Base-by-base conservation (phyloP, 2,113 vertebrate species). In the Morone chrysops region DNA sequence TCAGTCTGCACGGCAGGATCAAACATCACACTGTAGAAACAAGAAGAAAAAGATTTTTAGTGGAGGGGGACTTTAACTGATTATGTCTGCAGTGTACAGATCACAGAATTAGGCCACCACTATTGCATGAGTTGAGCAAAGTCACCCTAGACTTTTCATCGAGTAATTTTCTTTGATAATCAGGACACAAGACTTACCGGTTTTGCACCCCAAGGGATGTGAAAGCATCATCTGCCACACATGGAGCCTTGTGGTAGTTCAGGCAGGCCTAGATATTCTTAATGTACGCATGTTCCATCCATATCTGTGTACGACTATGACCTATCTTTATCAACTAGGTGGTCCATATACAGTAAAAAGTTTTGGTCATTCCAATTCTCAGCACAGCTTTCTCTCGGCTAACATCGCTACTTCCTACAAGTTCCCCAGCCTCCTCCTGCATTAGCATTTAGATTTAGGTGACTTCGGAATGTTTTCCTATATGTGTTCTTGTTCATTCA, bases 371-470 rank as follows among this genome's bases (percentile, higher is more conserved):
- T 66, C 36, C 43, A 48, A 66, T 75, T 81, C 18, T 74, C 71
- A 70, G 62, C 36, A 36, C 74, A 18, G 38, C 67, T 69, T 20
- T 13, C 50, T 45, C 67, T 74, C 16, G 6, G 56, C 41, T 31
- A 43, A 78, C 20, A 25, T 38, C 16, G 10, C 40, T 6, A 38
- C 31, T 48, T 16, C 20, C 38, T 43, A 36, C 53, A 48, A 61
- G 48, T 57, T 65, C 65, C 31, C 50, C 69, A 41, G 54, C 45
- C 41, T 48, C 60, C 36, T 51, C 38, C 60, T 16, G 78, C 72
- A 84, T 90, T 87, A 87, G 87, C 85, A 91, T 91, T 87, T 89
- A 90, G 85, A 90, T 92, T 73, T 61, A 75, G 53, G 73, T 72
- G 70, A 81, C 75, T 68, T 81, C 75, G 36, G 13, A 71, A 59